Conservation (phyloP, 1,140 invertebrate genomes). For the Drosophila sucinea region DNA sequence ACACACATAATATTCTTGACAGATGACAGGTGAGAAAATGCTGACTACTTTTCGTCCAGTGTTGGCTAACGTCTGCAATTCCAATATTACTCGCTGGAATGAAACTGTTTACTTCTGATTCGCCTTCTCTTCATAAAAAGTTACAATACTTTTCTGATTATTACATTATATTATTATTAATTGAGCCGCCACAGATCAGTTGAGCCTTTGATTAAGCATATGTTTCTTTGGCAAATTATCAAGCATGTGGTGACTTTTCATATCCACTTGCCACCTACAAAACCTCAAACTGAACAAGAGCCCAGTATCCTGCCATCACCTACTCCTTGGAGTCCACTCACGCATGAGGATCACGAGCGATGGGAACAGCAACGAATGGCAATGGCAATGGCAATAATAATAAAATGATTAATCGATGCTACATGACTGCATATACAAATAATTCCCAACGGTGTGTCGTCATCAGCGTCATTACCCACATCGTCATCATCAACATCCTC, state of each 20-base stretch:
- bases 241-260: conserved; percentile 17
- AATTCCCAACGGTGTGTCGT: conserved; percentile 75
- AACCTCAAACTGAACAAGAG: not conserved
- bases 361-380: conserved; percentile 73
- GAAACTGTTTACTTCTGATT: too few relatives aligned
- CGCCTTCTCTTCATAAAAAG: too few relatives aligned
- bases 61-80: too few relatives aligned
- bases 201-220: not conserved
- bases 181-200: not conserved
- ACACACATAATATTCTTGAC: not conserved
- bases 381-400: conserved; percentile 62
- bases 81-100: too few relatives aligned
- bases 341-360: conserved; percentile 74
- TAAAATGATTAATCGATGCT: conserved; percentile 82
- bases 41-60: too few relatives aligned
- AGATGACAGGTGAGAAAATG: not conserved
- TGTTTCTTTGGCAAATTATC: not conserved
- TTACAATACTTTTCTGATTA: too few relatives aligned
- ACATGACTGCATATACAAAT: conserved; percentile 81
- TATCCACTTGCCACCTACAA: conserved; percentile 7
- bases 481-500: conserved; percentile 28
- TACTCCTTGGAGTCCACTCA: conserved; percentile 32
- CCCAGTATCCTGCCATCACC: not conserved
- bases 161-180: not conserved
- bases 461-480: conserved; percentile 70